A percentile compares a stretch with the other conserved stretches of the same genome.
phyloP scores from a whole-genome alignment of 2,888 invertebrate species.

The Crepidodera aurea region DNA sequence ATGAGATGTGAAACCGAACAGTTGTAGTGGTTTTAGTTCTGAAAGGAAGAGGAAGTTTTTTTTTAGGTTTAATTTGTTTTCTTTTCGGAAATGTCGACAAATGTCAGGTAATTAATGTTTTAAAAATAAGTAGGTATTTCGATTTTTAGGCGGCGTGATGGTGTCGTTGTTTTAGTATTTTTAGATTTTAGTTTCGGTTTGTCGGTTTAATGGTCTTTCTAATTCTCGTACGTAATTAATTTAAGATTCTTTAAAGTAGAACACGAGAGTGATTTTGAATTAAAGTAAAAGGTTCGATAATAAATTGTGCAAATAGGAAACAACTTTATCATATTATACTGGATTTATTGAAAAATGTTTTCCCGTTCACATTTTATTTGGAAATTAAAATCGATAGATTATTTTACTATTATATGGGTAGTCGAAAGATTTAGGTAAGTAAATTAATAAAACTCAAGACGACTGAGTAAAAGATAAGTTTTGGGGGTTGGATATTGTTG shows the following conservation, averaged over 20 bases:
- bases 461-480: too few species aligned
- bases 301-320: too few species aligned
- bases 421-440: too few species aligned
- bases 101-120: constrained; percentile 5
- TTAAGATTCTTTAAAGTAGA: neutral
- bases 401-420: too few species aligned
- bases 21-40: constrained; percentile 1
- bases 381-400: too few species aligned
- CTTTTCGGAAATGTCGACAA: neutral
- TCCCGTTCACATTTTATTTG: too few species aligned
- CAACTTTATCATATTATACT: too few species aligned
- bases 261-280: too few species aligned
- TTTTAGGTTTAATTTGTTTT: neutral
- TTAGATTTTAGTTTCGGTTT: constrained; percentile 1
- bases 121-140: constrained; percentile 2
- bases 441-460: too few species aligned
- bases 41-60: neutral
- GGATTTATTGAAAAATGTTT: too few species aligned
- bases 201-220: neutral
- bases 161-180: neutral
- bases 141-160: neutral
- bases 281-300: too few species aligned
- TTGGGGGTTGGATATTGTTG: too few species aligned
- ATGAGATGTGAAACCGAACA: neutral
- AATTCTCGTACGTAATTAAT: neutral